phyloP scores from a whole-genome alignment of 2,797 vertebrate genomes.

The Xyrichtys novacula region DNA sequence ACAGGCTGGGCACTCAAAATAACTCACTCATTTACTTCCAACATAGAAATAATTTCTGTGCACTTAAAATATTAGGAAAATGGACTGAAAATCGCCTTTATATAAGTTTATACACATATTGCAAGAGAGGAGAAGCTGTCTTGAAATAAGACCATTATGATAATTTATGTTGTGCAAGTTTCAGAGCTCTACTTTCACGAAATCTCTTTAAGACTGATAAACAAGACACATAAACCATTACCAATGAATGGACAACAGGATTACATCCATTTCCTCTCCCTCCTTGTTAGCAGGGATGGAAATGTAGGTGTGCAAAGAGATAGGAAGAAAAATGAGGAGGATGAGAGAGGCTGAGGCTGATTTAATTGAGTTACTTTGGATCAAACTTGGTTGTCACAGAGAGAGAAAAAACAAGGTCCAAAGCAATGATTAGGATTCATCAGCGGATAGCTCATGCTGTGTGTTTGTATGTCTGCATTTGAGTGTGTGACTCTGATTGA shows the following conservation, averaged over 20 bases:
- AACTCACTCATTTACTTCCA: too few species aligned
- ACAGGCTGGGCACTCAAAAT: too few species aligned
- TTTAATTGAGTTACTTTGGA: slow-evolving; percentile 68
- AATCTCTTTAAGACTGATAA: slow-evolving; percentile 44
- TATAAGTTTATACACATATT: too few species aligned
- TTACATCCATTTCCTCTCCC: slow-evolving; percentile 21
- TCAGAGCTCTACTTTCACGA: slow-evolving; percentile 31
- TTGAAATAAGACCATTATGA: too few species aligned
- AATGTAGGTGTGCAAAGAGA: slow-evolving; percentile 23
- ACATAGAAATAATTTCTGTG: too few species aligned
- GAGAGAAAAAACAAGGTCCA: slow-evolving; percentile 50
- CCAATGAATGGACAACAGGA: slow-evolving; percentile 27
- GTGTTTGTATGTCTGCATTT: slow-evolving; percentile 24
- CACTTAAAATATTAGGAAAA: too few species aligned
- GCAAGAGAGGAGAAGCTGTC: too few species aligned
- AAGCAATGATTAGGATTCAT: slow-evolving; percentile 67
- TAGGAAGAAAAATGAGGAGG: neutral
- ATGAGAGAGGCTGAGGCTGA: slow-evolving; percentile 12
- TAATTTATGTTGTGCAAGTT: slow-evolving; percentile 38
- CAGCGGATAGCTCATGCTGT: slow-evolving; percentile 37
- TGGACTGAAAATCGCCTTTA: too few species aligned
- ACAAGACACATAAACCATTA: slow-evolving; percentile 40
- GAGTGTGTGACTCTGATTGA: slow-evolving; percentile 16
- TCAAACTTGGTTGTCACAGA: slow-evolving; percentile 39
- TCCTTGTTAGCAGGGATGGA: slow-evolving; percentile 3